Base-by-base conservation (phyloP, 1,140 invertebrate species). In the Probaryconus sp. region DNA sequence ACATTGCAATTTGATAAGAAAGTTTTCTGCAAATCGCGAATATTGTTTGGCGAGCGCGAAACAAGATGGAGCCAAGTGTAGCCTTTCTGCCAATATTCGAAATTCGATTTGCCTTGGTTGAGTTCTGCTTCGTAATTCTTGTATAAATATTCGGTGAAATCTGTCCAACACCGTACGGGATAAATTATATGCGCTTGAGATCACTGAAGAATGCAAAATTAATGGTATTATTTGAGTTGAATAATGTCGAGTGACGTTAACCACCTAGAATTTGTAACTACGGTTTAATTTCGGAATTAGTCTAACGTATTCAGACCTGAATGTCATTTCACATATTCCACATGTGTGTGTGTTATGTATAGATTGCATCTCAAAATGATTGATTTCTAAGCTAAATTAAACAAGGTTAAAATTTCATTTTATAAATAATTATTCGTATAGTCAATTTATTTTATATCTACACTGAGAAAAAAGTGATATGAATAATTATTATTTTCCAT, bases 21-120 rank as follows among this genome's bases (percentile, higher is more conserved):
- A 38, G 61, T 5, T 72, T 60, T 24, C 69, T 72, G 45, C 45
- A 58, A 6, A 37, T 28, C 9, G 10, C 5, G 5, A 3, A 3
- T 13, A 11, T 14, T 10, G 16, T 45, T 61, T 70, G 30, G 4
- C n/a, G n/a, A 3, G 4, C 9, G 5, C 3, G n/a, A 20, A 11
- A 30, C 37, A 13, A 74, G 64, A 68, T 74, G 71, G 71, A 64
- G 71, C 16, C 64, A 63, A 43, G 6, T 10, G n/a, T 5, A 30
- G 5, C 28, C 30, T 40, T 13, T 24, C 14, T 1, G 33, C 21
- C 18, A 28, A 30, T 11, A 0, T 5, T 4, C 24, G 11, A 47
- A 47, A 10, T 18, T 20, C 11, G 43, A 30, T 47, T 30, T 21
- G 43, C 21, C n/a, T 4, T 13, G 5, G 17, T 47, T 24, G 26